Percentiles rank a stretch among this genome's conserved stretches.
Evolutionary conservation across 2,888 invertebrate species (phyloP).

Genomic region (Molorchus minor): DNA sequence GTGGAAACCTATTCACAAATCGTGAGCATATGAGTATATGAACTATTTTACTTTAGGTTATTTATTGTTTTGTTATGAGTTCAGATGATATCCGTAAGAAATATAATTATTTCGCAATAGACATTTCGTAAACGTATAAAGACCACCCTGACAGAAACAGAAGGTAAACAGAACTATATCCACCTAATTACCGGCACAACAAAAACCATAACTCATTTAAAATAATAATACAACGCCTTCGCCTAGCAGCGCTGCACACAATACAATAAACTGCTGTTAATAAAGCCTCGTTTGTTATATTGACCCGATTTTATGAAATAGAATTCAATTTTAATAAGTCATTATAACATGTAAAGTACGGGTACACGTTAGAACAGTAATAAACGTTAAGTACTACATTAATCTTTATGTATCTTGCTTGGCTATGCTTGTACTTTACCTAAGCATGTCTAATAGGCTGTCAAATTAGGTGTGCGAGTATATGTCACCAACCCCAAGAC

Average conservation of each 20-base stretch:
- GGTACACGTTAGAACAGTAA: conserved; percentile 23
- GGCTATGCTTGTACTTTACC: conserved; percentile 38
- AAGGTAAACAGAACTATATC: conserved; percentile 3
- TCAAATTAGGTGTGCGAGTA: conserved; percentile 13
- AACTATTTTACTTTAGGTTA: no score
- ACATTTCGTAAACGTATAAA: no score
- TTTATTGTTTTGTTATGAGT: no score
- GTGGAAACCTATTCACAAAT: no score
- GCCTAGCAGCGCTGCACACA: conserved; percentile 2
- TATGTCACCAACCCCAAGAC: background rate
- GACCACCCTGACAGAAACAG: background rate
- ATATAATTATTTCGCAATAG: no score
- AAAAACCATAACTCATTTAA: conserved; percentile 20
- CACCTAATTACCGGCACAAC: conserved; percentile 7
- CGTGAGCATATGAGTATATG: no score
- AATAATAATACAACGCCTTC: conserved; percentile 15
- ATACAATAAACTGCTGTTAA: conserved; percentile 19
- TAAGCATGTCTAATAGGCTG: conserved; percentile 25
- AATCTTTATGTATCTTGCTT: conserved; percentile 35
- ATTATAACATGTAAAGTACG: conserved; percentile 27
- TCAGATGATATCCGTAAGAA: no score
- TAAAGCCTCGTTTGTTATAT: conserved; percentile 23
- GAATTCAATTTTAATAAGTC: conserved; percentile 34
- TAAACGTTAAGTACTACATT: conserved; percentile 35
- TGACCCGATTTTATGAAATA: conserved; percentile 31